phyloP scores from a whole-genome alignment of 2,113 vertebrate species.

The Salminus brasiliensis region DNA sequence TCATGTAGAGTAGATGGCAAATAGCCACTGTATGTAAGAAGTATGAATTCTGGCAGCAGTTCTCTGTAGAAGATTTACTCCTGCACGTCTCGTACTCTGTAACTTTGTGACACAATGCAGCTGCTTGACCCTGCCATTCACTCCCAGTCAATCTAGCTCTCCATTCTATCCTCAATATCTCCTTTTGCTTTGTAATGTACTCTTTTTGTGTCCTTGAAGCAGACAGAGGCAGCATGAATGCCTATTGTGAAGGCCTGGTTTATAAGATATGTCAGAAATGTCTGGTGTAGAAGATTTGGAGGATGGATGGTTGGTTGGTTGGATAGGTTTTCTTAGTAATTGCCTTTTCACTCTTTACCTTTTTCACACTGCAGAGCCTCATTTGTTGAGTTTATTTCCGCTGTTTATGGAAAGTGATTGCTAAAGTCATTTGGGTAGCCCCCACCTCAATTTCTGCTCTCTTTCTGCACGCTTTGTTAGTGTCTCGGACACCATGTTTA shows the following conservation, averaged over 20 bases:
- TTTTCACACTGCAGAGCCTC: slow-evolving; percentile 5
- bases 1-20: slow-evolving; percentile 29
- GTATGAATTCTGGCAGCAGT: neutral
- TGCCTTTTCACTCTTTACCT: slow-evolving; percentile 14
- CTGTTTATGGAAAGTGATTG: slow-evolving; percentile 14
- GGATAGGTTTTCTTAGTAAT: neutral
- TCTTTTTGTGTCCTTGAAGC: slow-evolving; percentile 6
- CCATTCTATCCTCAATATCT: neutral
- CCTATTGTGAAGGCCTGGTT: neutral
- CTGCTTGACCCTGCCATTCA: slow-evolving; percentile 52
- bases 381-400: slow-evolving; percentile 6
- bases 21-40: slow-evolving; percentile 8
- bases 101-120: slow-evolving; percentile 1
- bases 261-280: slow-evolving; percentile 15
- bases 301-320: neutral
- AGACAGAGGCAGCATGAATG: too few species aligned
- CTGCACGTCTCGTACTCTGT: slow-evolving; percentile 44
- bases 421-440: neutral
- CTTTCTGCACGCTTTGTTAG: slow-evolving; percentile 1
- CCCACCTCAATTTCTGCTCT: neutral
- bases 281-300: neutral
- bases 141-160: slow-evolving; percentile 50
- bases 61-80: slow-evolving; percentile 42
- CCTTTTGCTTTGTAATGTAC: neutral
- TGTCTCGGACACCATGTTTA: neutral